Conservation (phyloP, 2,113 vertebrate species). For the Scytalopus superciliaris region DNA sequence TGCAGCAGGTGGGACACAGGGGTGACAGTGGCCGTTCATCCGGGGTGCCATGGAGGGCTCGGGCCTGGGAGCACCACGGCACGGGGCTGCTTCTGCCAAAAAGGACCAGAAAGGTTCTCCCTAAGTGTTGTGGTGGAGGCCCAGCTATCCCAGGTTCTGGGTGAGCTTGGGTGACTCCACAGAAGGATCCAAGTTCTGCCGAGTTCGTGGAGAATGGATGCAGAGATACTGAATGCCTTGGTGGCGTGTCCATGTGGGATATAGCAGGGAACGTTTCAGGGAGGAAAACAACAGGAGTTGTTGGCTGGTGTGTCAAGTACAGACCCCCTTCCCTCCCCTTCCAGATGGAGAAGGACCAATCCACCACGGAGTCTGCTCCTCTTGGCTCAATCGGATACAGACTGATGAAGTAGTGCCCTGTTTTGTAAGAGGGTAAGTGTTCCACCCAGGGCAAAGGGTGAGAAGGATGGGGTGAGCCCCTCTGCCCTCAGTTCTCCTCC, state of each 20-base stretch:
- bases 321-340: background rate
- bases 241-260: background rate
- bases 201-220: background rate
- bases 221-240: background rate
- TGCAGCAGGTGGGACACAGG: background rate
- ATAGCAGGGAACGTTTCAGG: background rate
- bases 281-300: background rate
- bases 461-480: background rate
- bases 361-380: constrained; percentile 96
- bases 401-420: constrained; percentile 90
- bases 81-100: background rate
- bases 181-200: background rate
- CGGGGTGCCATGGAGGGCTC: background rate
- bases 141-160: background rate
- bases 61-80: background rate
- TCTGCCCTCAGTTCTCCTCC: background rate
- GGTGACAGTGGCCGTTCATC: background rate
- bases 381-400: constrained; percentile 94
- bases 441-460: background rate
- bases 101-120: background rate
- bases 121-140: background rate
- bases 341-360: constrained; percentile 90
- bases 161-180: background rate
- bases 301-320: background rate
- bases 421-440: constrained; percentile 91